Conservation (phyloP, 1,140 invertebrate genomes). For the Oppia nitens region DNA sequence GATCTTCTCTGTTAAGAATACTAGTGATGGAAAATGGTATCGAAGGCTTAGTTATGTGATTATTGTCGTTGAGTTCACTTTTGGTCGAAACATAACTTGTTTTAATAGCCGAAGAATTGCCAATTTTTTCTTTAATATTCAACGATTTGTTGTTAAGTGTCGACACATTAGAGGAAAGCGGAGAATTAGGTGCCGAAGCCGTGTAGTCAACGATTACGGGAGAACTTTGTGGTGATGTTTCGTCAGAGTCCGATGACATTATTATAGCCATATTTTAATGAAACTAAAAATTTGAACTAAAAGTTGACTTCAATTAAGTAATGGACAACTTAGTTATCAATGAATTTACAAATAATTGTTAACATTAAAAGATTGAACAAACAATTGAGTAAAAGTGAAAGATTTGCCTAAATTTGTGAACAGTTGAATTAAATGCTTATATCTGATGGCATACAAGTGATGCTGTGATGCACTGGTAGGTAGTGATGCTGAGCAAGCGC, state of each 20-base stretch:
- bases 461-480: not conserved
- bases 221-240: not conserved
- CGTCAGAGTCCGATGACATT: not conserved
- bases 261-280: not conserved
- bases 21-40: slow-evolving; percentile 16
- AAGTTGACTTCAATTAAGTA: not conserved
- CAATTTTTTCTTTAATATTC: not conserved
- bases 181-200: not conserved
- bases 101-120: not conserved
- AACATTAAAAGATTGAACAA: not conserved
- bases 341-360: not conserved
- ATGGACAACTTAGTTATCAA: not conserved
- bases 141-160: not conserved
- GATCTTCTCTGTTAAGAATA: slow-evolving; percentile 30
- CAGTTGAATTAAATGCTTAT: not conserved
- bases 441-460: too few species aligned
- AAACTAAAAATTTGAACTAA: not conserved
- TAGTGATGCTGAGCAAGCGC: not conserved
- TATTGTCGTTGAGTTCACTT: not conserved
- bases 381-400: not conserved
- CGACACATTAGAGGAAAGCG: not conserved
- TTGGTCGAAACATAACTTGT: not conserved
- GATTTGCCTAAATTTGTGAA: not conserved
- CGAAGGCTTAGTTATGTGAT: not conserved
- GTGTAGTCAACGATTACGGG: not conserved